Base-by-base conservation (phyloP, 2,888 invertebrate genomes). In the Nycteola revayana region DNA sequence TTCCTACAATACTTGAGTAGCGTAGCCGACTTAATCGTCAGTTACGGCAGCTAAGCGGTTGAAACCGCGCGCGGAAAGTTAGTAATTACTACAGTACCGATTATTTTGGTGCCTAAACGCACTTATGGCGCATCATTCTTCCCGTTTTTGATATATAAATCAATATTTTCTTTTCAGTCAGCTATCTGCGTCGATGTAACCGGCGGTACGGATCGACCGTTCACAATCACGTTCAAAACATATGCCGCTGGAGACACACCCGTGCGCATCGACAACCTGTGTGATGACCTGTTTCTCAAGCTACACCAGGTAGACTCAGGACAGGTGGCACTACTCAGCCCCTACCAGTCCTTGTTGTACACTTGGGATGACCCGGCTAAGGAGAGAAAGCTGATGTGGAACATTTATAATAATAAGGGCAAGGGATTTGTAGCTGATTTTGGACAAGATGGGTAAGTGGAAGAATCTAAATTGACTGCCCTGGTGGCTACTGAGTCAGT, bases 331-430 rank as follows among this genome's bases (percentile, higher is more conserved):
- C 77, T 96, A 11, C 75, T 96, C 28, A 94, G 93, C 58, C 94
- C 95, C 0, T 92, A 92, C 53, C 75, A 95, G 72, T 92, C 93
- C 6, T 82, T 95, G 63, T 72, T 95, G 20, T 95, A 95, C 66
- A 95, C 96, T 0, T 96, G 96, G 96, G 95, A 95, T 59, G 95
- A 96, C 71, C 95, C 95, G 0, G 91, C 91, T 0, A 92, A 93
- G 33, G 92, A 93, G 7, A 86, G 95, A 41, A 90, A 90, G 30
- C 82, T 96, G 1, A 86, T 94, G 52, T 96, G 96, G 96, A 95
- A 95, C 66, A 92, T 95, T 7, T 95, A 95, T 70, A 94, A 94
- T 55, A 93, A 94, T 55, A 94, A 93, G 66, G 92, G 92, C 18
- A 90, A 92, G 44, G 94, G 94, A 33, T 94, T 92, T 58, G 79